phyloP scores from a whole-genome alignment of 2,113 vertebrate species.

The cat (Felis catus) region F.catus_Fca126_mat1.0 CM031419.1:84672501-84673000 shows the following conservation, averaged over 20 bases:
- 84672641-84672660: not conserved
- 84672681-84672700: not conserved
- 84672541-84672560: not conserved
- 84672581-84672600: not conserved
- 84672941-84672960: not conserved
- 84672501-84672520: not conserved
- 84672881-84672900: not conserved
- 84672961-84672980: not conserved
- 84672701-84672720: not conserved
- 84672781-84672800: not conserved
- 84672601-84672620: too few relatives aligned
- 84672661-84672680: not conserved
- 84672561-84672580: not conserved
- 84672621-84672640: rapidly evolving
- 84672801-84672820: not conserved
- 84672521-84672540: not conserved
- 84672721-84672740: not conserved
- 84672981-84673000: not conserved
- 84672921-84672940: not conserved
- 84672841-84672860: not conserved
- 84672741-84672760: not conserved
- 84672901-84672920: too few relatives aligned
- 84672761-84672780: not conserved
- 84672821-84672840: not conserved
- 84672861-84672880: not conserved